phyloP scores from a whole-genome alignment of 2,797 vertebrate species.

The Nasua narica region DNA sequence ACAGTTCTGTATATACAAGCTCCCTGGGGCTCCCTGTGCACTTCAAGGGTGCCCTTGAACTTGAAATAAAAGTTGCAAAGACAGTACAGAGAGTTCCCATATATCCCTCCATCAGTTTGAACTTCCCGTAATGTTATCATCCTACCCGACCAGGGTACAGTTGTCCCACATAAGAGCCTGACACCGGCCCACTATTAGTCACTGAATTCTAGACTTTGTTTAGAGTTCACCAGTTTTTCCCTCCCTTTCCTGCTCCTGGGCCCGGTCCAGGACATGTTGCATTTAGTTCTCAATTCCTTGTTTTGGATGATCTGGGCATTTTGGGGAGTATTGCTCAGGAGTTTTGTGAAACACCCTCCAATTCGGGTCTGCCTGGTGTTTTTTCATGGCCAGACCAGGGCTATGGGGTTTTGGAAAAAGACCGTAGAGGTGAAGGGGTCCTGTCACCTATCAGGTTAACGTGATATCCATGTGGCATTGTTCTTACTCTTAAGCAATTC shows the following conservation, averaged over 20 bases:
- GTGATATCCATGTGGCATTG: rapidly evolving
- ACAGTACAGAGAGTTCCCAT: neutral
- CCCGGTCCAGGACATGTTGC: rapidly evolving
- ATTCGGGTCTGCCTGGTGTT: neutral
- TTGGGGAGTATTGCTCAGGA: neutral
- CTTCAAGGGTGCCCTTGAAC: neutral
- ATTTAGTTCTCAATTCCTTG: neutral
- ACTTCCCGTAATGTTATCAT: rapidly evolving
- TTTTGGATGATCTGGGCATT: neutral
- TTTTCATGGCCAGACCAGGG: neutral
- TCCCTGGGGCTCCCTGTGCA: neutral
- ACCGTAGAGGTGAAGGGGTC: neutral
- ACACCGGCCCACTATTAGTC: rapidly evolving
- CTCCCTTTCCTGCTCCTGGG: rapidly evolving
- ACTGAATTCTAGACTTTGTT: too few species aligned
- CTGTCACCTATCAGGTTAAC: neutral
- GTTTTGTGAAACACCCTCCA: neutral
- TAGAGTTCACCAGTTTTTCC: rapidly evolving
- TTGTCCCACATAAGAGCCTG: rapidly evolving
- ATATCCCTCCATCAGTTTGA: rapidly evolving
- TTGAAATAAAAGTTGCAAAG: neutral
- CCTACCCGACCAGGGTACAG: neutral
- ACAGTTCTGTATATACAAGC: neutral
- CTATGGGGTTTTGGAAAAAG: neutral
- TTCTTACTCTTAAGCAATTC: neutral